Evolutionary conservation across 2,797 vertebrate genomes (phyloP), one percentile per base, ranked within the genome.

Genomic region (Tarsius wallacei): DNA sequence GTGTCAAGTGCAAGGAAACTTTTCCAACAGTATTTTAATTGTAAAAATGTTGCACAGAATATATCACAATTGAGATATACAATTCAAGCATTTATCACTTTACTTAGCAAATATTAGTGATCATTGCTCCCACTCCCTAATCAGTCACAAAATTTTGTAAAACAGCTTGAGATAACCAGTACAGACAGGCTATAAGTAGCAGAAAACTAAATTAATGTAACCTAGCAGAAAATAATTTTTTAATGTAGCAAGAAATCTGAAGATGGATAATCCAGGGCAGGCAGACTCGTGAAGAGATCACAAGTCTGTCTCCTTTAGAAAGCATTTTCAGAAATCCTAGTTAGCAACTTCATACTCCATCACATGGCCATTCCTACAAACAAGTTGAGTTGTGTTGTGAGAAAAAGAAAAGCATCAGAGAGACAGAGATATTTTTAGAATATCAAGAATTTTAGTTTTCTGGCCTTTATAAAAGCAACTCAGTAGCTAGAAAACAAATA

Each of bases 71-170:
- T 76, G 82, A 94, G 21, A 89, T 22, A 53, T 36, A 26, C 0
- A 53, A 63, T 57, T 90, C 47, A 77, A 15, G 51, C n/a, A 87
- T 47, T 87, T 96, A 85, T 87, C 10, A 13, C 85, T 82, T 87
- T 76, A 92, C 42, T 84, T 76, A 63, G 31, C 7, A 33, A 91
- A 17, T 77, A 77, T 91, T 73, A 92, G 17, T 80, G 78, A 71
- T 90, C 85, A 57, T 84, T 87, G 2, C 17, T 77, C 19, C 15
- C 42, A 71, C 2, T 10, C 42, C 12, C 24, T 71, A 90, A 47
- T 76, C 61, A 86, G 4, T 47, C 64, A 73, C 19, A 86, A 94
- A 84, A 57, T 11, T 87, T 84, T 83, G 19, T 70, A 87, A 93
- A 96, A 28, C 24, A 93, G 53, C 85, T 82, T 76, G 36, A 47